Conservation (phyloP, 2,113 vertebrate genomes). For the human (Homo sapiens) region GRCh38 chr1:98608501-98609000, state of each 20-base stretch:
- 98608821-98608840: neutral
- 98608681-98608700: neutral
- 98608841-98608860: neutral
- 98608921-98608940: neutral
- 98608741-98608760: neutral
- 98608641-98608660: neutral
- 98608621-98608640: neutral
- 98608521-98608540: neutral
- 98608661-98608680: neutral
- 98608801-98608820: neutral
- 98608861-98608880: neutral
- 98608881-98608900: neutral
- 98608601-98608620: neutral
- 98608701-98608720: neutral
- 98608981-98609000: neutral
- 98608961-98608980: neutral
- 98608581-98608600: neutral
- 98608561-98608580: neutral
- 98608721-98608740: neutral
- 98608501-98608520: constrained; percentile 16
- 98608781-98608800: neutral
- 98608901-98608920: neutral
- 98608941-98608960: neutral
- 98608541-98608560: neutral
- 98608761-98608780: neutral